Evolutionary conservation across 2,797 vertebrate species (phyloP).

Genomic region (Sebastes kiyomatsui): DNA sequence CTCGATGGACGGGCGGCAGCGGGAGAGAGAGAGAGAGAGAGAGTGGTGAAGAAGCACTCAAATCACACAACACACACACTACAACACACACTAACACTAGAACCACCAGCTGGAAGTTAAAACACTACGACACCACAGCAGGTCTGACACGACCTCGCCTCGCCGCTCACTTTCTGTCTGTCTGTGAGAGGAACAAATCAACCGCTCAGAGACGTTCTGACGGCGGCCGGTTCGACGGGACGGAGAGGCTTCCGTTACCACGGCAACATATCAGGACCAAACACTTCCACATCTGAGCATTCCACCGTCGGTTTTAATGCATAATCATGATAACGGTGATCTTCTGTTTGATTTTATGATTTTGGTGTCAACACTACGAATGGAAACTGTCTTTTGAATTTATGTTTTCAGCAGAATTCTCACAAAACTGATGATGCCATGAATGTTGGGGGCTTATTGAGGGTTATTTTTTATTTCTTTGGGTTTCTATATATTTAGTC

Average conservation of each 20-base stretch:
- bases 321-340: slow-evolving; percentile 33
- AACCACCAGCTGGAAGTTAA: slow-evolving; percentile 59
- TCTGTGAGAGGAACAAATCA: no score
- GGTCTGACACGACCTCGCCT: slow-evolving; percentile 23
- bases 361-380: slow-evolving; percentile 29
- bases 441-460: neutral
- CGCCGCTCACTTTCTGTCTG: slow-evolving; percentile 8
- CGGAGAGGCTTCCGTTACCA: neutral
- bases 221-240: neutral
- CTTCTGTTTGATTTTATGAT: slow-evolving; percentile 23
- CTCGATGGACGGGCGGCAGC: slow-evolving; percentile 9
- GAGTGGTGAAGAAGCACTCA: slow-evolving; percentile 36
- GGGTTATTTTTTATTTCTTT: neutral
- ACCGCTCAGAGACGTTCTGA: no score
- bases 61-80: slow-evolving; percentile 36
- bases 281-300: slow-evolving; percentile 62
- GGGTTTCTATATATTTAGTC: slow-evolving; percentile 24
- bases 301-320: slow-evolving; percentile 43
- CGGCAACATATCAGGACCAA: slow-evolving; percentile 67
- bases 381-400: slow-evolving; percentile 3
- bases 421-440: slow-evolving; percentile 10
- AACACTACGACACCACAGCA: slow-evolving; percentile 20
- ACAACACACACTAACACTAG: slow-evolving; percentile 45
- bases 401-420: neutral
- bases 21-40: neutral